Percentiles rank a stretch among this genome's conserved stretches.
These are phyloP conservation scores for Eciton burchellii DNA, from an alignment of 1,140 invertebrate genomes.

Conservation along the genomic window DNA sequence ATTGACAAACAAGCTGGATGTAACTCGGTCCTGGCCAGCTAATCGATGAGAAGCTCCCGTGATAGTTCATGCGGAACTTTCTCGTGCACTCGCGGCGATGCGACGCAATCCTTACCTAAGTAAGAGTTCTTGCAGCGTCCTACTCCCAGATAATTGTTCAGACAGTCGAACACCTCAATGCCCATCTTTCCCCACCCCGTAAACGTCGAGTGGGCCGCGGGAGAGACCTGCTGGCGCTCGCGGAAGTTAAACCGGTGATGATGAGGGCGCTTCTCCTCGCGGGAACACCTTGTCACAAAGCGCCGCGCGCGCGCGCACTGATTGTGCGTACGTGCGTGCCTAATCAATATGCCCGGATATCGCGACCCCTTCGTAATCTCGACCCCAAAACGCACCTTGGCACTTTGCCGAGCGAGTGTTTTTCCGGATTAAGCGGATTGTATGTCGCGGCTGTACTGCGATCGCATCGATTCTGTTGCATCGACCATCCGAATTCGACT, in stretches of 20 bases:
- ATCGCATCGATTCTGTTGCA: not conserved
- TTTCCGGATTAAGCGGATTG: not conserved
- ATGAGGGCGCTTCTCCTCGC: not conserved
- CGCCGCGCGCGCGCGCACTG: conserved; percentile 7
- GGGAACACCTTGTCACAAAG: not conserved
- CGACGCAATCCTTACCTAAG: conserved; percentile 71
- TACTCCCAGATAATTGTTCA: conserved; percentile 67
- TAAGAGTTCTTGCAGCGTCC: conserved; percentile 75
- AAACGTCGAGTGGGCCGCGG: conserved; percentile 16
- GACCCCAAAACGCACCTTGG: not conserved
- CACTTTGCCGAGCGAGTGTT: not conserved
- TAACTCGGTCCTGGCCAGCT: not conserved
- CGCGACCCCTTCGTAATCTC: not conserved
- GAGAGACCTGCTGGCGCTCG: conserved; percentile 27
- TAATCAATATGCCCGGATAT: conserved; percentile 33
- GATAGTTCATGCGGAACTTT: not conserved
- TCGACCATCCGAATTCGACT: conserved; percentile 50
- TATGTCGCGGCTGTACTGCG: too few relatives aligned
- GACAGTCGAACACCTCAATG: conserved; percentile 57
- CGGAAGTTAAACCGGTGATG: not conserved
- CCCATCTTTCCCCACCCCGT: conserved; percentile 69
- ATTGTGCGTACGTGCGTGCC: not conserved
- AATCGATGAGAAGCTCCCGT: not conserved
- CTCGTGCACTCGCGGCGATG: not conserved
- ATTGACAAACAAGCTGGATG: not conserved